phyloP scores from a whole-genome alignment of 2,797 vertebrate genomes.

The Falco berigora region DNA sequence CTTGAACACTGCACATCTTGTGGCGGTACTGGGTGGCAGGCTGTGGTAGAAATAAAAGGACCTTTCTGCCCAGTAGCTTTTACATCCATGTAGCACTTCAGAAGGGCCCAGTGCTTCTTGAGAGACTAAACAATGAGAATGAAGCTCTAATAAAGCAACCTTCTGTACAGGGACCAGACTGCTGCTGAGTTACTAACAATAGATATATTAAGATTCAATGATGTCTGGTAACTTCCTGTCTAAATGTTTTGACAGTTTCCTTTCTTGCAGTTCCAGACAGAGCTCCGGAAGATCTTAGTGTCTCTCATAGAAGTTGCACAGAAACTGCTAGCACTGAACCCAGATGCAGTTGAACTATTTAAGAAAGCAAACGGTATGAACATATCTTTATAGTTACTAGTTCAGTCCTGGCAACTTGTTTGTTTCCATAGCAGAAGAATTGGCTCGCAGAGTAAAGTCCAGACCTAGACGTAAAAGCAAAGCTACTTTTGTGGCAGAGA shows the following conservation, averaged over 20 bases:
- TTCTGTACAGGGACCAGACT: background rate
- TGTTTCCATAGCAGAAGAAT: background rate
- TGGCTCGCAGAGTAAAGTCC: background rate
- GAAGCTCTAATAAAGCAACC: background rate
- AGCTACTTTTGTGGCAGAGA: background rate
- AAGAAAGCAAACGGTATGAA: conserved; percentile 92
- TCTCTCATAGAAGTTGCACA: conserved; percentile 99
- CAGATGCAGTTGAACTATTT: conserved; percentile 94
- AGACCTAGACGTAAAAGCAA: background rate
- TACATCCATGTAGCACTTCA: background rate
- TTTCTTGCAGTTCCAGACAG: conserved; percentile 91
- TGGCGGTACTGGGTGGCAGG: background rate
- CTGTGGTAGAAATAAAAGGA: background rate
- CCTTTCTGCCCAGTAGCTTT: background rate
- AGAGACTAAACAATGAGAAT: background rate
- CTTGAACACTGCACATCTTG: background rate
- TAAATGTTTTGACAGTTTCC: conserved; percentile 42
- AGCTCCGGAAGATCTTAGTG: conserved; percentile 94
- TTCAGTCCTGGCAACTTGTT: background rate
- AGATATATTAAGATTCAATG: background rate
- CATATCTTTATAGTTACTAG: background rate
- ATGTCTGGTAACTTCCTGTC: background rate
- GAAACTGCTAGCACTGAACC: conserved; percentile 94
- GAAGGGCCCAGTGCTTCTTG: background rate
- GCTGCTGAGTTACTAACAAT: background rate